Evolutionary conservation across 1,140 invertebrate species (phyloP).

Genomic region (Lutraria rhynchaena): DNA sequence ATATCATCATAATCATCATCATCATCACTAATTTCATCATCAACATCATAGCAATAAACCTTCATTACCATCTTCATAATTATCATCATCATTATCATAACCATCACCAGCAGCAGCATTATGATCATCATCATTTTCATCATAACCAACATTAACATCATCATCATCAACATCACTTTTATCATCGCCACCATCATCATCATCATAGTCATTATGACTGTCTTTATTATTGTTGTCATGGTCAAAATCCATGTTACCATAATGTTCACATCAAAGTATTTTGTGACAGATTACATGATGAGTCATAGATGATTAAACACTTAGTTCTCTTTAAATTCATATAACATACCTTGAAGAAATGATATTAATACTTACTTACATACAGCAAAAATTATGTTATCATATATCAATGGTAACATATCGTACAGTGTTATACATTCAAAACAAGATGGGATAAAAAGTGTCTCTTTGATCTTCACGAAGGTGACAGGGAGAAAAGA

Average conservation of each 20-base stretch:
- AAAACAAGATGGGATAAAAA: constrained; percentile 17
- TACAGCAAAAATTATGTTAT: background rate
- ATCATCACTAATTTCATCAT: background rate
- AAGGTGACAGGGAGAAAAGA: background rate
- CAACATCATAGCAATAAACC: background rate
- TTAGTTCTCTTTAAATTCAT: no score
- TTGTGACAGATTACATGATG: no score
- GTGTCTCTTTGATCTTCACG: constrained; percentile 29
- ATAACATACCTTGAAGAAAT: no score
- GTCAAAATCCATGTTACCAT: no score
- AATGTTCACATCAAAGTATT: no score
- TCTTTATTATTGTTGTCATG: background rate
- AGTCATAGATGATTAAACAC: no score
- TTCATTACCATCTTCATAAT: background rate
- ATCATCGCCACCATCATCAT: constrained; percentile 11
- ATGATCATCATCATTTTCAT: constrained; percentile 11
- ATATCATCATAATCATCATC: constrained; percentile 1
- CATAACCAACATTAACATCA: constrained; percentile 30
- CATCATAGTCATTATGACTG: background rate
- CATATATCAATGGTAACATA: constrained; percentile 20
- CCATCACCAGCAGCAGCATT: constrained; percentile 19
- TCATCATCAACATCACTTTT: constrained; percentile 31
- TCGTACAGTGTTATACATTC: constrained; percentile 18
- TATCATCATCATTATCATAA: constrained; percentile 6
- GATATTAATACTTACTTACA: no score